Conservation (phyloP, 2,888 invertebrate species). For the Dryomyza anilis region DNA sequence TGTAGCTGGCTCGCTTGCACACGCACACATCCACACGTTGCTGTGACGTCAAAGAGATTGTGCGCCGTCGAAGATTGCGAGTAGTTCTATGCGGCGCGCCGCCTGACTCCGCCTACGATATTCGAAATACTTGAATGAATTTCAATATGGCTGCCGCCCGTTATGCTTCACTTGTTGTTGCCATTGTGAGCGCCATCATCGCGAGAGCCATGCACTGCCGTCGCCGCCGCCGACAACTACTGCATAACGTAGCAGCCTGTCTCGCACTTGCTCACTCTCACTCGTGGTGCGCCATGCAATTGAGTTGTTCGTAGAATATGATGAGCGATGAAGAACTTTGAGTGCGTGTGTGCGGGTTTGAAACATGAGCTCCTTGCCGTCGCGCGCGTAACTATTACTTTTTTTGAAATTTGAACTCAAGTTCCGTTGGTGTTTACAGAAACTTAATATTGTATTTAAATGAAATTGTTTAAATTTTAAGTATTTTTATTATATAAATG, state of each 20-base stretch:
- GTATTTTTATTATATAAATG: no score
- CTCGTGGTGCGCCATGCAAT: background rate
- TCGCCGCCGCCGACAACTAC: background rate
- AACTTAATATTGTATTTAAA: no score
- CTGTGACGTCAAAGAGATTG: conserved; percentile 1
- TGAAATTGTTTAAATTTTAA: no score
- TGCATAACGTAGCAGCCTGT: no score
- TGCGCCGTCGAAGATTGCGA: background rate
- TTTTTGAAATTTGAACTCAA: conserved; percentile 9
- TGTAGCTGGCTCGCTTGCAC: conserved; percentile 22
- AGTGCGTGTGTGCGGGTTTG: conserved; percentile 5
- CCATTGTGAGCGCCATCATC: background rate
- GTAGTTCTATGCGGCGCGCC: conserved; percentile 23
- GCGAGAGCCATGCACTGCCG: background rate
- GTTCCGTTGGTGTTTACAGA: background rate
- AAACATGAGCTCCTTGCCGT: conserved; percentile 5
- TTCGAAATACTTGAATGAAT: conserved; percentile 60
- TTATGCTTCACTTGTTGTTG: background rate
- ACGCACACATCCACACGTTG: conserved; percentile 20
- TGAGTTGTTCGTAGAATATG: conserved; percentile 4
- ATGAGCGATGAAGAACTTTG: no score
- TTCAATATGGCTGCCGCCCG: conserved; percentile 51
- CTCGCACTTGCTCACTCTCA: background rate
- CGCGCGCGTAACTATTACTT: background rate
- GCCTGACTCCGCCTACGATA: conserved; percentile 54